Evolutionary conservation across 2,113 vertebrate genomes (phyloP).

Genomic region (Ceyx margarethae): DNA sequence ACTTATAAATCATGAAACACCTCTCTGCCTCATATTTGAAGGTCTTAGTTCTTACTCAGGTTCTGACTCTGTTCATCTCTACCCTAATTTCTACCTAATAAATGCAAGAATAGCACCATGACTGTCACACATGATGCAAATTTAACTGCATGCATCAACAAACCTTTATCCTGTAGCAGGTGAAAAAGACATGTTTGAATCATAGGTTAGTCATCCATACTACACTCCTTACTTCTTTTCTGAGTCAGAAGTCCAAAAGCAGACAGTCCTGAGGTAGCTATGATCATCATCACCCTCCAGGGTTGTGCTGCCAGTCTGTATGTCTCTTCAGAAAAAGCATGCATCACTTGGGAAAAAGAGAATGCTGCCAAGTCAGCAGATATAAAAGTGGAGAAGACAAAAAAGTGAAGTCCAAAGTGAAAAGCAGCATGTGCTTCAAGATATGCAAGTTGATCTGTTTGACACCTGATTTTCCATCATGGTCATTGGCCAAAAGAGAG

Average conservation of each 20-base stretch:
- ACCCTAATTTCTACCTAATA: background rate
- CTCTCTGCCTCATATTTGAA: background rate
- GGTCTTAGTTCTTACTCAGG: background rate
- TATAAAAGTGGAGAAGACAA: background rate
- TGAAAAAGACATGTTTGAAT: background rate
- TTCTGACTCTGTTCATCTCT: background rate
- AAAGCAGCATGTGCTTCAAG: background rate
- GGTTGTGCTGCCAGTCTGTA: background rate
- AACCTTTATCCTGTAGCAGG: background rate
- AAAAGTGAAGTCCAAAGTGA: background rate
- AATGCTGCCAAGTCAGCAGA: background rate
- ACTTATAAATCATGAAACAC: background rate
- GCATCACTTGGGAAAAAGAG: background rate
- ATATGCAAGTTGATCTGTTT: background rate
- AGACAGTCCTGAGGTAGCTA: background rate
- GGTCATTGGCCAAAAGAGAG: background rate
- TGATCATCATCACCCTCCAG: background rate
- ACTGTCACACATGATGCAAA: background rate
- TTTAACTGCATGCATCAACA: background rate
- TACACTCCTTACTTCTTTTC: background rate
- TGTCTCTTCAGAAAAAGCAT: background rate
- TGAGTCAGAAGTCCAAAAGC: background rate
- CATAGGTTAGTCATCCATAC: background rate
- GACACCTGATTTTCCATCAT: conserved; percentile 12
- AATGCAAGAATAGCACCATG: background rate